These are phyloP conservation scores for Heteractis magnifica DNA, from an alignment of 92 coral and sea anemone species.

Conservation along the genomic window DNA sequence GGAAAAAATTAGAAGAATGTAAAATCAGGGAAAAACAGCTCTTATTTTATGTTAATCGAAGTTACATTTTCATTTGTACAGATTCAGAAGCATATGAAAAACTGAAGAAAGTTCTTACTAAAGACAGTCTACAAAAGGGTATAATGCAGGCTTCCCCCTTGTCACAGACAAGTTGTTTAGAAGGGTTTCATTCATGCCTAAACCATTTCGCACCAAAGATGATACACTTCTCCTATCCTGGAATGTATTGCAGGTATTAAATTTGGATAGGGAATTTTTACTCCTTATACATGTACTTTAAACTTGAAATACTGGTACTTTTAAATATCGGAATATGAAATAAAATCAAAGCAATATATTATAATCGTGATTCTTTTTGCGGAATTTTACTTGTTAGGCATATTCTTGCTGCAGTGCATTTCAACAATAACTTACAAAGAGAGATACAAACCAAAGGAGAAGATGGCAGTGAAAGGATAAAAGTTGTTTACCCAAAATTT, in stretches of 20 bases:
- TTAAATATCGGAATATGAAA: background rate
- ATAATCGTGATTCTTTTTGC: too few relatives aligned
- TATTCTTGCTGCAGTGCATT: constrained; percentile 18
- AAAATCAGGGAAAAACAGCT: too few relatives aligned
- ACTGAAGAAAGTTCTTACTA: background rate
- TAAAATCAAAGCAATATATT: too few relatives aligned
- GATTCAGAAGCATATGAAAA: background rate
- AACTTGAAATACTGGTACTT: too few relatives aligned
- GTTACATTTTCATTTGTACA: too few relatives aligned
- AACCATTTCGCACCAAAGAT: background rate
- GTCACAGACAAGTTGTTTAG: background rate
- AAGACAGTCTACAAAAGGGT: background rate
- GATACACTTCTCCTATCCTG: background rate
- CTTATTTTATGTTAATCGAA: background rate
- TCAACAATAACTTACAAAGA: constrained; percentile 23
- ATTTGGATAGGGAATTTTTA: background rate
- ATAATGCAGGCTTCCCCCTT: background rate
- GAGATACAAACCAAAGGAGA: constrained; percentile 7
- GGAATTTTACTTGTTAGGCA: constrained; percentile 4
- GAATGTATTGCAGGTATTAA: background rate
- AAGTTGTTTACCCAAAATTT: constrained; percentile 24
- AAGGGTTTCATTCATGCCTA: background rate
- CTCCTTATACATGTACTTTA: background rate
- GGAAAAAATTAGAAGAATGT: too few relatives aligned
- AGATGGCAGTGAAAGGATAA: background rate